Percentiles rank a stretch among this genome's conserved stretches.
phyloP scores from a whole-genome alignment of 1,140 invertebrate species.

The Melipona quadrifasciata region DNA sequence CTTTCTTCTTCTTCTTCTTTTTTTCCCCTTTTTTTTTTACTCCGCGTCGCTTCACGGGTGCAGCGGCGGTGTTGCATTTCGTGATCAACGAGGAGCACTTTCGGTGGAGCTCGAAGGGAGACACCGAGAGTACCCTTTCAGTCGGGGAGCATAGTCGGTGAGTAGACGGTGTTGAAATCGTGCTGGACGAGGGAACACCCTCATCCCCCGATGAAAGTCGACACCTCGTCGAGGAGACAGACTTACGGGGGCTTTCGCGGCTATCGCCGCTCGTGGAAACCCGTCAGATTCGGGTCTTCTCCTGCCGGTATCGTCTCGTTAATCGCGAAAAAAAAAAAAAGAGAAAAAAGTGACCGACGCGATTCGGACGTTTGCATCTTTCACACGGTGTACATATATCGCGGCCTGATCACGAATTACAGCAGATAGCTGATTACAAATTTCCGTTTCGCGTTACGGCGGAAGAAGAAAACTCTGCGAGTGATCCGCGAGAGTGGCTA shows the following conservation, averaged over 20 bases:
- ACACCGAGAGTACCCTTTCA: constrained; percentile 52
- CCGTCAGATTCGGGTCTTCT: constrained; percentile 19
- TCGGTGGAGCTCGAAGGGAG: constrained; percentile 41
- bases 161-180: constrained; percentile 26
- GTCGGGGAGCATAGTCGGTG: background rate
- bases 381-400: no score
- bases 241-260: constrained; percentile 60
- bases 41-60: background rate
- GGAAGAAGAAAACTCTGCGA: no score
- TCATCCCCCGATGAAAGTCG: constrained; percentile 48
- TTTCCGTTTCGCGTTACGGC: background rate
- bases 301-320: constrained; percentile 1
- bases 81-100: constrained; percentile 60
- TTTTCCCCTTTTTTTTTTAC: background rate
- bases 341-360: background rate
- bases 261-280: constrained; percentile 28
- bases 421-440: background rate
- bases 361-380: constrained; percentile 4
- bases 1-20: background rate
- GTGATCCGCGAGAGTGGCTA: no score
- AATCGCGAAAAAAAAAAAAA: background rate
- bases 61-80: constrained; percentile 55
- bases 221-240: constrained; percentile 50
- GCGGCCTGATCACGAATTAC: no score
- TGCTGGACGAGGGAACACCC: constrained; percentile 41